Evolutionary conservation across 2,797 vertebrate species (phyloP).

Genomic region (Decapterus maruadsi): DNA sequence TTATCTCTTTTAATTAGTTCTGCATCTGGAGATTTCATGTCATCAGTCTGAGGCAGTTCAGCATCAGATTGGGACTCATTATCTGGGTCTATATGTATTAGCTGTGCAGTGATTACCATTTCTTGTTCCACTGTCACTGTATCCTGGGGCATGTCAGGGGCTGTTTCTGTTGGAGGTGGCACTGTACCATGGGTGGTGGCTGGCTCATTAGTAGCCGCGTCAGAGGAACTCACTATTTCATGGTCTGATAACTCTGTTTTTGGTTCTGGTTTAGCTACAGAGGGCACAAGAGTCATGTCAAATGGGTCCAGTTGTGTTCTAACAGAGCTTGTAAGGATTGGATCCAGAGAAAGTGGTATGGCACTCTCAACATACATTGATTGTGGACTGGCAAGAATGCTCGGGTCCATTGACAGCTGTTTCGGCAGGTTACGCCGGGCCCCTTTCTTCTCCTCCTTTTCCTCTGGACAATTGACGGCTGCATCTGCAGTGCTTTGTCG

Average conservation of each 20-base stretch:
- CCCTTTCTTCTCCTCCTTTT: constrained; percentile 75
- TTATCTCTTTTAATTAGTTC: constrained; percentile 55
- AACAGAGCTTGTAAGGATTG: constrained; percentile 73
- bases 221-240: constrained; percentile 42
- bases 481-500: constrained; percentile 87
- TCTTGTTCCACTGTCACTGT: constrained; percentile 56
- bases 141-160: constrained; percentile 34
- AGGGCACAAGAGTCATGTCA: constrained; percentile 57
- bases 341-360: constrained; percentile 81
- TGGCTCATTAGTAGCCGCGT: constrained; percentile 40
- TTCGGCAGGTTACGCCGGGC: constrained; percentile 75
- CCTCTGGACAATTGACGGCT: constrained; percentile 86
- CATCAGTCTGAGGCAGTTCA: constrained; percentile 36
- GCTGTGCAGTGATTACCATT: constrained; percentile 30
- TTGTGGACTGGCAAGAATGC: constrained; percentile 80
- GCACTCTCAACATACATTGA: constrained; percentile 84
- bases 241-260: constrained; percentile 53
- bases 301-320: constrained; percentile 69
- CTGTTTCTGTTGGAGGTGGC: constrained; percentile 33
- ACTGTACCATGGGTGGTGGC: constrained; percentile 6
- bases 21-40: constrained; percentile 38
- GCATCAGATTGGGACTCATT: constrained; percentile 41
- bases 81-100: constrained; percentile 35
- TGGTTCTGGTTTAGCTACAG: constrained; percentile 30
- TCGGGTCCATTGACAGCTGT: constrained; percentile 83